Conservation (phyloP, 2,797 vertebrate genomes). For the Phaenicophaeus curvirostris region DNA sequence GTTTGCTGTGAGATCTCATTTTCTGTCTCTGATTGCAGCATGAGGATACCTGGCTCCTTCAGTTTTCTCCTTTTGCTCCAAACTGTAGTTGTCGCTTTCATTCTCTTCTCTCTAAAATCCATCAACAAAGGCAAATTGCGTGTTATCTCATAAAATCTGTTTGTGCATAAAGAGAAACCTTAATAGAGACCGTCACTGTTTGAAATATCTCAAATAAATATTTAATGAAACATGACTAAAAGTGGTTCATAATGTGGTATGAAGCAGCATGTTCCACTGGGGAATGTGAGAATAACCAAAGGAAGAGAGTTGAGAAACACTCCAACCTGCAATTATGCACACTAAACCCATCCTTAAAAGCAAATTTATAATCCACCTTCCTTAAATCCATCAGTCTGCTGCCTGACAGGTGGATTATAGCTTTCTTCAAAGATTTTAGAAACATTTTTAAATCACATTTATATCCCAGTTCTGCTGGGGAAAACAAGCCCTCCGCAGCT, state of each 20-base stretch:
- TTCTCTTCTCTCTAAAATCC: background rate
- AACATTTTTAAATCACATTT: conserved; percentile 51
- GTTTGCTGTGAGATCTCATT: background rate
- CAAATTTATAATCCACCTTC: conserved; percentile 45
- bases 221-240: conserved; percentile 62
- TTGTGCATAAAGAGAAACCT: conserved; percentile 14
- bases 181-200: background rate
- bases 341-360: conserved; percentile 63
- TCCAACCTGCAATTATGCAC: conserved; percentile 37
- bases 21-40: background rate
- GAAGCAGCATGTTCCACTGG: conserved; percentile 6
- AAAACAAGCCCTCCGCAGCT: conserved; percentile 57
- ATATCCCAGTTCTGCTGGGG: conserved; percentile 52
- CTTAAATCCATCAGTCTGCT: conserved; percentile 47
- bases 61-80: background rate
- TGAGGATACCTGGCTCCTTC: background rate
- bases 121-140: background rate
- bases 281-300: conserved; percentile 24
- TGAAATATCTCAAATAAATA: conserved; percentile 64
- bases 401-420: conserved; percentile 60
- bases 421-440: conserved; percentile 56
- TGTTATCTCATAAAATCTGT: background rate
- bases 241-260: conserved; percentile 40
- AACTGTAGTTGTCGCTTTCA: background rate
- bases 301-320: conserved; percentile 11